Evolutionary conservation across 92 coral and sea anemone genomes (phyloP).

Genomic region (Parazoanthus swiftii): DNA sequence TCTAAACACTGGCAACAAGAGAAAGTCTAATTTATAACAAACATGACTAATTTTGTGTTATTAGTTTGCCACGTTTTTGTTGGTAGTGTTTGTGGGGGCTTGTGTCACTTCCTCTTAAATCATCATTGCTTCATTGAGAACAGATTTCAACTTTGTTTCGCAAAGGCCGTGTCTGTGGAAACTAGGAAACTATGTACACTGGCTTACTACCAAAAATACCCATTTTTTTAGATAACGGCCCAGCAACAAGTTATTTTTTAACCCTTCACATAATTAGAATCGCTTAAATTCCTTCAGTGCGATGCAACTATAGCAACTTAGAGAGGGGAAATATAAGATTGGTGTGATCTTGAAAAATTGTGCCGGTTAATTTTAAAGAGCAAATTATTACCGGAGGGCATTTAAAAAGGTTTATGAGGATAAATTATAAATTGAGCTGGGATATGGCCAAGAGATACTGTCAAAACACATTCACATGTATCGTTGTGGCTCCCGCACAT

Average conservation of each 20-base stretch:
- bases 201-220: not conserved
- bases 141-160: not conserved
- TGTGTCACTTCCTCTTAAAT: not conserved
- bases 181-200: not conserved
- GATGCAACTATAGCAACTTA: not conserved
- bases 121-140: not conserved
- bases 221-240: not conserved
- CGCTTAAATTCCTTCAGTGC: not conserved
- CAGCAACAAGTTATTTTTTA: not conserved
- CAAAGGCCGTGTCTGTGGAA: not conserved
- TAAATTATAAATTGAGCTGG: not conserved
- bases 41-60: slow-evolving; percentile 3
- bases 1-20: not conserved
- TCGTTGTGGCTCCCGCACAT: not conserved
- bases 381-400: slow-evolving; percentile 20
- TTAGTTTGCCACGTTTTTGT: slow-evolving; percentile 6
- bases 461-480: not conserved
- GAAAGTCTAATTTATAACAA: slow-evolving; percentile 14
- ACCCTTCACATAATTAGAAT: not conserved
- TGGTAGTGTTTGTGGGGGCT: not conserved
- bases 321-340: not conserved
- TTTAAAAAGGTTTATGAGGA: not conserved
- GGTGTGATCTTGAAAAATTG: not conserved
- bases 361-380: not conserved
- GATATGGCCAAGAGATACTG: slow-evolving; percentile 4